Percentiles rank a stretch among this genome's conserved stretches.
Conservation (phyloP, 2,888 invertebrate genomes). For the Pardosa pseudoannulata region DNA sequence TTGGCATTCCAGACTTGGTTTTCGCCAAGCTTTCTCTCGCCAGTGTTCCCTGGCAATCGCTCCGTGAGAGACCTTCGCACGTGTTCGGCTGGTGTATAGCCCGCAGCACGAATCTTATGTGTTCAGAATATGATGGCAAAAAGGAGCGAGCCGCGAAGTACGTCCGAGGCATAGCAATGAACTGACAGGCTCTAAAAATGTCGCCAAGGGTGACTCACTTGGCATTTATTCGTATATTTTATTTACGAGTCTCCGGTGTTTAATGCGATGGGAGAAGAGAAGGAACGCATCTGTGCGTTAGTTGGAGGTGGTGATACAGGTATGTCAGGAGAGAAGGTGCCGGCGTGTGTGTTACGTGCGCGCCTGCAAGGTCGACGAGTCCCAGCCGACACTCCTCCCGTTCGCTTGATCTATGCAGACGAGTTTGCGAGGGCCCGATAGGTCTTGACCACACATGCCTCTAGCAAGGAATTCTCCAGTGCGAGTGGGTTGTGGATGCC, state of each 20-base stretch:
- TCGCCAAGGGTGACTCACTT: constrained; percentile 6
- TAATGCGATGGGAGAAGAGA: too few relatives aligned
- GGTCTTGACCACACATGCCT: neutral
- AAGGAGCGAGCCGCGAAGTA: too few relatives aligned
- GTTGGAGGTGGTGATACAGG: too few relatives aligned
- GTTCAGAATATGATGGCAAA: too few relatives aligned
- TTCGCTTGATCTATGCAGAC: neutral
- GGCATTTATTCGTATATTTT: neutral
- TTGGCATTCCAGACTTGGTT: too few relatives aligned
- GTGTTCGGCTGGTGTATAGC: neutral
- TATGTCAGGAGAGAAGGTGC: too few relatives aligned
- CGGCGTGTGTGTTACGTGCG: neutral
- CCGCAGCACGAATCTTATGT: neutral
- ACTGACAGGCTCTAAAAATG: neutral
- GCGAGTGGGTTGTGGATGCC: too few relatives aligned
- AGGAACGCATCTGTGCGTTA: too few relatives aligned
- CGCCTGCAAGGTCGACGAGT: neutral
- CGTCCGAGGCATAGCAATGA: constrained; percentile 1
- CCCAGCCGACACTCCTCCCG: neutral
- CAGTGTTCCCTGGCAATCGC: neutral
- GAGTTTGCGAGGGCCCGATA: neutral
- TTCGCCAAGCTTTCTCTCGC: neutral
- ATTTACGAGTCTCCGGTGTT: neutral
- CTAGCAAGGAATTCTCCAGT: too few relatives aligned
- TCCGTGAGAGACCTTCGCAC: constrained; percentile 3